Conservation (phyloP, 1,140 invertebrate species). For the Sinonovacula constricta region DNA sequence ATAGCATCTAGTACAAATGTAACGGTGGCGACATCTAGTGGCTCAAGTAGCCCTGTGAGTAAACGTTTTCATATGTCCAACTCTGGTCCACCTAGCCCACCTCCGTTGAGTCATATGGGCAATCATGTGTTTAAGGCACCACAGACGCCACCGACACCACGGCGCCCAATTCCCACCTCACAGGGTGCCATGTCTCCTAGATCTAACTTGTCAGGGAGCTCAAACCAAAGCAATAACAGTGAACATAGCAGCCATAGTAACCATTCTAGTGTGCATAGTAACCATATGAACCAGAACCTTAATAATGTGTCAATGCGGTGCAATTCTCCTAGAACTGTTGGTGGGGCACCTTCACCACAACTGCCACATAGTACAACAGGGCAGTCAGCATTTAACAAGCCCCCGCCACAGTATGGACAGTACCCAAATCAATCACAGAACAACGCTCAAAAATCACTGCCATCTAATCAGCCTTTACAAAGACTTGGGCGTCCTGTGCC, state of each 20-base stretch:
- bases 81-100: slow-evolving; percentile 67
- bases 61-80: slow-evolving; percentile 70
- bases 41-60: slow-evolving; percentile 69
- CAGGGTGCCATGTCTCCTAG: slow-evolving; percentile 63
- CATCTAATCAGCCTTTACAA: slow-evolving; percentile 47
- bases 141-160: slow-evolving; percentile 63
- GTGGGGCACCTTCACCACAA: slow-evolving; percentile 41
- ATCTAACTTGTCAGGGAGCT: slow-evolving; percentile 43
- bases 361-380: slow-evolving; percentile 48
- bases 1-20: slow-evolving; percentile 63
- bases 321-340: slow-evolving; percentile 32
- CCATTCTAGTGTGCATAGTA: slow-evolving; percentile 48
- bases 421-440: slow-evolving; percentile 22
- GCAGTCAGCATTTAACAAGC: slow-evolving; percentile 24
- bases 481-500: slow-evolving; percentile 67
- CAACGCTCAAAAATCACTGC: slow-evolving; percentile 21
- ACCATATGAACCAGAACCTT: slow-evolving; percentile 23
- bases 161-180: slow-evolving; percentile 60
- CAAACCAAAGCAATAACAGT: slow-evolving; percentile 50
- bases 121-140: slow-evolving; percentile 70
- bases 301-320: slow-evolving; percentile 47
- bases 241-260: slow-evolving; percentile 33
- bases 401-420: slow-evolving; percentile 50
- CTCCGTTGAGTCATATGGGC: slow-evolving; percentile 44
- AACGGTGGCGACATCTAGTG: slow-evolving; percentile 64